Evolutionary conservation across 2,888 invertebrate genomes (phyloP).

Genomic region (Coecobrya sp.): DNA sequence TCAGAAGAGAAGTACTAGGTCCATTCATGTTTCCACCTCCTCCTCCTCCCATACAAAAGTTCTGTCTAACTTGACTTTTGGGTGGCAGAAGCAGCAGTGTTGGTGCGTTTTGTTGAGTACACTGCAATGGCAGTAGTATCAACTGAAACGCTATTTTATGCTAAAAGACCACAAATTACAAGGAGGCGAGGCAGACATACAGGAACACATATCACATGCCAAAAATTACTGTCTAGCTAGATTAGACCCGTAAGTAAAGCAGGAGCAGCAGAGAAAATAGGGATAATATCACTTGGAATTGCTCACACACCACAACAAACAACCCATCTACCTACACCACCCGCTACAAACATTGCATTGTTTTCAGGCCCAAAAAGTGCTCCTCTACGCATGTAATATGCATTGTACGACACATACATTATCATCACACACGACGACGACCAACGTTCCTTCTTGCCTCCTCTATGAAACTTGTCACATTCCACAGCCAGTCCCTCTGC

Average conservation of each 20-base stretch:
- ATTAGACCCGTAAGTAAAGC: background rate
- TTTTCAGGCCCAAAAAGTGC: background rate
- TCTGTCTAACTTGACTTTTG: background rate
- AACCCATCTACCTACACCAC: background rate
- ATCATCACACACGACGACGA: conserved; percentile 1
- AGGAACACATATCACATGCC: conserved; percentile 21
- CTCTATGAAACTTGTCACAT: conserved; percentile 66
- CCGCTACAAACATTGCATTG: background rate
- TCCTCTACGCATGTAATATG: background rate
- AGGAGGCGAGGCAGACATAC: background rate
- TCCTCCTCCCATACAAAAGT: background rate
- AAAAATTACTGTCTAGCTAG: conserved; percentile 1
- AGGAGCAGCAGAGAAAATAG: background rate
- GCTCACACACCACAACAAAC: background rate
- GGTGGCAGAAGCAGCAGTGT: too few species aligned
- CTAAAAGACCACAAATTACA: conserved; percentile 45
- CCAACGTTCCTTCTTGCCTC: background rate
- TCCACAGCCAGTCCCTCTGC: conserved; percentile 33
- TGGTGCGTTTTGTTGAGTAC: background rate
- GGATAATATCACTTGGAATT: too few species aligned
- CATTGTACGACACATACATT: background rate
- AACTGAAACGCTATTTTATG: conserved; percentile 29
- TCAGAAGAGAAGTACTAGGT: background rate
- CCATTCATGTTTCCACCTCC: conserved; percentile 1
- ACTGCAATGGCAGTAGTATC: background rate